Percentiles rank a stretch among this genome's conserved stretches.
These are phyloP conservation scores for Rhinopomastus cyanomelas DNA, from an alignment of 2,113 vertebrate species.

Conservation along the genomic window DNA sequence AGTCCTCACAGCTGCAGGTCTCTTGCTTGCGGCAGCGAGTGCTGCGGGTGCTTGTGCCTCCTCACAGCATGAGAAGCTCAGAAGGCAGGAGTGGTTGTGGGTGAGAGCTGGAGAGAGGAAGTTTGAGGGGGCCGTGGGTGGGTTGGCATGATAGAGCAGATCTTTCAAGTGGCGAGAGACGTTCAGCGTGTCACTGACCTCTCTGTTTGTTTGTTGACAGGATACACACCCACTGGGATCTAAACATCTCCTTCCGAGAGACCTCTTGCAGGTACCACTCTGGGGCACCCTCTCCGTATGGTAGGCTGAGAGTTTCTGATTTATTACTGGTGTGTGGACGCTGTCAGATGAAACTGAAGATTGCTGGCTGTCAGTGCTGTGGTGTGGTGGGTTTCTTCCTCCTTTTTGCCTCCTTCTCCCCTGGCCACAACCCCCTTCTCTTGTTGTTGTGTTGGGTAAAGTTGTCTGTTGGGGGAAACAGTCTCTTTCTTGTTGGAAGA, in stretches of 20 bases:
- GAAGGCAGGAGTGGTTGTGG: neutral
- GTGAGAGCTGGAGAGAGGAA: neutral
- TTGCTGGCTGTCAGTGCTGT: neutral
- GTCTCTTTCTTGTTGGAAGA: neutral
- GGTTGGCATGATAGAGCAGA: neutral
- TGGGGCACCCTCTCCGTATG: slow-evolving; percentile 26
- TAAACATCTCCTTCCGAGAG: slow-evolving; percentile 85
- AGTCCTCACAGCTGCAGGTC: neutral
- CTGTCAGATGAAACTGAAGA: neutral
- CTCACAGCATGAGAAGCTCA: neutral
- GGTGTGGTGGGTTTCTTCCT: neutral
- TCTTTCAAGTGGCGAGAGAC: neutral
- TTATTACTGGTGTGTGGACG: neutral
- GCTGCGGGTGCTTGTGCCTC: rapidly evolving
- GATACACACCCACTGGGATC: slow-evolving; percentile 82
- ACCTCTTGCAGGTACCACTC: slow-evolving; percentile 79
- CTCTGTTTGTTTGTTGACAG: slow-evolving; percentile 60
- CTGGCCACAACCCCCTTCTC: neutral
- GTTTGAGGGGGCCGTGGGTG: neutral
- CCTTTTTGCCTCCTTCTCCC: neutral
- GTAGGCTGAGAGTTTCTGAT: neutral
- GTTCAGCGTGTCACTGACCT: slow-evolving; percentile 22
- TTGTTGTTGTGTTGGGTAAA: neutral
- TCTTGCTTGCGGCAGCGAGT: neutral
- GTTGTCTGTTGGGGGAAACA: neutral